These are phyloP conservation scores for Ambastaia sidthimunki DNA, from an alignment of 2,797 vertebrate genomes.

Conservation along the genomic window DNA sequence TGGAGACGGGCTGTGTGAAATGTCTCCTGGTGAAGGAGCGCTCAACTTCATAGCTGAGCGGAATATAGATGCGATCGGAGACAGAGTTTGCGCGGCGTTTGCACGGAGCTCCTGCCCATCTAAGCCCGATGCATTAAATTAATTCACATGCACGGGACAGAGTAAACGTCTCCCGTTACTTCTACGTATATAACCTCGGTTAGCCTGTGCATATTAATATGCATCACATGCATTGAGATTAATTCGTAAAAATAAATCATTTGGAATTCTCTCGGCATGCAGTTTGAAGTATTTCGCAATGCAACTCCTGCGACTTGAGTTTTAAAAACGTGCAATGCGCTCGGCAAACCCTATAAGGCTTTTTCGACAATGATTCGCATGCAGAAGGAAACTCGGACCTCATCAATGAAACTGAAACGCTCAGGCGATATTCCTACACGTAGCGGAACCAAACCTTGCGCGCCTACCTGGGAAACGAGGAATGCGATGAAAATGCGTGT, in stretches of 20 bases:
- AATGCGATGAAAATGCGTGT: conserved; percentile 85
- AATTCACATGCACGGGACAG: conserved; percentile 25
- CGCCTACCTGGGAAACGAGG: conserved; percentile 93
- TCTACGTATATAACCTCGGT: too few species aligned
- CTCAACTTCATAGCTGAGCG: conserved; percentile 81
- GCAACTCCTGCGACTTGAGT: background rate
- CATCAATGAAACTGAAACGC: background rate
- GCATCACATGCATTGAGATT: background rate
- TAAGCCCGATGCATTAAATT: conserved; percentile 15
- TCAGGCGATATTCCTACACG: background rate
- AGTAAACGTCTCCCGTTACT: background rate
- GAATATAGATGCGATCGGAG: conserved; percentile 80
- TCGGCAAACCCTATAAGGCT: background rate
- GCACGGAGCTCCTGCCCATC: conserved; percentile 59
- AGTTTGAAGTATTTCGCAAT: background rate
- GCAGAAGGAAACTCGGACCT: background rate
- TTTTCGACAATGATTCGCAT: background rate
- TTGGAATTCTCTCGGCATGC: background rate
- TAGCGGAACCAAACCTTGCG: background rate
- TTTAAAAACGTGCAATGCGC: background rate
- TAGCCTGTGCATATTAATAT: too few species aligned
- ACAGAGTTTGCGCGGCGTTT: conserved; percentile 70
- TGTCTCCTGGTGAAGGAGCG: conserved; percentile 67
- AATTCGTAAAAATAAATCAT: background rate
- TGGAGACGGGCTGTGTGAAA: conserved; percentile 32